Evolutionary conservation across 2,797 vertebrate genomes (phyloP), one percentile per base, ranked within the genome.

Genomic region (Sciaenops ocellatus): DNA sequence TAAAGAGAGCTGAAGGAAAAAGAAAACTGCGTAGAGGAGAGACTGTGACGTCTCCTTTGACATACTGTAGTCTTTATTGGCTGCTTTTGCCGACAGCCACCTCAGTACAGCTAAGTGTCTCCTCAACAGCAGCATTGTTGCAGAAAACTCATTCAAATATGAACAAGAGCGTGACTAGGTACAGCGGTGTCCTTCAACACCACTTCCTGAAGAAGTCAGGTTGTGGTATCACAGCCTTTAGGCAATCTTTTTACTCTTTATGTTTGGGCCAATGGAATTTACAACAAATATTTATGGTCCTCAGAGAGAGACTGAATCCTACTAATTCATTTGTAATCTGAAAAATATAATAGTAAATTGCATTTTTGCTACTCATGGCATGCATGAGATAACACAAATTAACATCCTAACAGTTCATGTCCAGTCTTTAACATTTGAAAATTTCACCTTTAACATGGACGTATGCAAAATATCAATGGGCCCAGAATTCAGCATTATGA

Each of bases 41-140:
- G 24, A 79, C 57, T 38, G 55, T 76, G 56, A 13, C 41, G 15
- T 79, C 69, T 62, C 59, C 66, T 84, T 59, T 69, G 83, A 74
- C 80, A 57, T 28, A 18, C 34, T 52, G 47, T 41, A 13, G 63
- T 66, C 76, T 70, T 52, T 38, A 56, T 57, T 30, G 68, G 55
- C 42, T 68, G 47, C 78, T 81, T 83, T 28, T 72, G 68, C 82
- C 57, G 86, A 83, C 67, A 44, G 20, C 48, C 68, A 13, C 46
- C 72, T 55, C 28, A 10, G n/a, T 66, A 3, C 30, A 47, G 44
- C 47, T 18, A 26, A 41, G 10, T 57, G 24, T 47, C 15, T 51
- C 17, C 12, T 55, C 12, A 51, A 41, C 50, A 69, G 47, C 34
- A 51, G 22, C 26, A 8, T 48, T 70, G 46, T 47, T 42, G 38